Conservation (phyloP, 35 echinoderm and acorn worm genomes). For the Stichopus chloronotus region DNA sequence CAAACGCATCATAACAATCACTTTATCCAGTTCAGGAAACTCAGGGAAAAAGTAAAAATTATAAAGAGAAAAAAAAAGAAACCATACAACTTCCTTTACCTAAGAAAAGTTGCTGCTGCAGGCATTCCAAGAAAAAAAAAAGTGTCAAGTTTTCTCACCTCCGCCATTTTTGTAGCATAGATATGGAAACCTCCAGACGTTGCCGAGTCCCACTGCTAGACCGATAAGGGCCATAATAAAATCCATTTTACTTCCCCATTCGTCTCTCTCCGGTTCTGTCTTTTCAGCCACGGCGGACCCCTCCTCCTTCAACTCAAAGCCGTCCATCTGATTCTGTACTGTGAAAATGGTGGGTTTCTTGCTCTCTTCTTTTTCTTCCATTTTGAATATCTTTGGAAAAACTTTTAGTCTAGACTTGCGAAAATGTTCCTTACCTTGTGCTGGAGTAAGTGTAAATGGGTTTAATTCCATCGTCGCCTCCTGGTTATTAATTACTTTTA, state of each 20-base stretch:
- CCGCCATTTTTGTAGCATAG: conserved; percentile 69
- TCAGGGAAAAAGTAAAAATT: too few relatives aligned
- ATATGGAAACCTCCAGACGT: conserved; percentile 70
- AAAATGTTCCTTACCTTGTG: background rate
- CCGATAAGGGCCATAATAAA: conserved; percentile 67
- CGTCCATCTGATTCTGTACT: background rate
- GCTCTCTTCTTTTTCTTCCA: conserved; percentile 19
- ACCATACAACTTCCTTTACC: too few relatives aligned
- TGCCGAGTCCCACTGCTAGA: conserved; percentile 62
- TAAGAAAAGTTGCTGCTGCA: too few relatives aligned
- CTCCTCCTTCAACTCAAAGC: conserved; percentile 21
- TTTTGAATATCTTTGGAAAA: conserved; percentile 29
- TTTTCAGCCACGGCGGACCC: background rate
- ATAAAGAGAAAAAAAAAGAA: too few relatives aligned
- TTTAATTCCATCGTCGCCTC: conserved; percentile 24
- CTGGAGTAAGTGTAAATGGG: conserved; percentile 14
- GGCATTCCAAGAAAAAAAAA: too few relatives aligned
- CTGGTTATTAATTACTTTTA: conserved; percentile 31
- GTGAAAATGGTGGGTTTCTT: background rate
- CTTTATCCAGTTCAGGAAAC: too few relatives aligned
- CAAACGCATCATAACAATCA: too few relatives aligned
- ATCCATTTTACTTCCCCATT: conserved; percentile 67
- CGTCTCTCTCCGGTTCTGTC: background rate
- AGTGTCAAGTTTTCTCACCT: background rate
- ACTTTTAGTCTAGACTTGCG: conserved; percentile 4